Evolutionary conservation across 2,888 invertebrate genomes (phyloP).

Genomic region (Aphelenchoides bicaudatus): DNA sequence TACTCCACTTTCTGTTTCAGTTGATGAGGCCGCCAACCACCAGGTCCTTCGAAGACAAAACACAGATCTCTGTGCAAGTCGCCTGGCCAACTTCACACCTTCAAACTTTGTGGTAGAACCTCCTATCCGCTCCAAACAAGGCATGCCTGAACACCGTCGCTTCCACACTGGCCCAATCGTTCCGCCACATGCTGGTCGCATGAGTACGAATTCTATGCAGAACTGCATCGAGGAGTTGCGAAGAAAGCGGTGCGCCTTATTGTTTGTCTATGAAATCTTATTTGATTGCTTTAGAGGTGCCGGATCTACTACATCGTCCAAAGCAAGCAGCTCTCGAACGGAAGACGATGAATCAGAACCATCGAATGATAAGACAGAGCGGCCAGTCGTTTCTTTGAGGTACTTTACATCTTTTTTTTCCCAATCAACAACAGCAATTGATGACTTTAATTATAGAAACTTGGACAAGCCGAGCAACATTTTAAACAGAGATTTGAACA

Average conservation of each 20-base stretch:
- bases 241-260: conserved; percentile 46
- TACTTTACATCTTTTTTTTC: neutral
- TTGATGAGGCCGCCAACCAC: conserved; percentile 36
- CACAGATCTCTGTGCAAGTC: conserved; percentile 35
- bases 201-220: conserved; percentile 41
- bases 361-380: too few species aligned
- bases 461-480: too few species aligned
- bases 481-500: neutral
- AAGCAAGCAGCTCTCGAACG: neutral
- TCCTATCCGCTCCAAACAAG: too few species aligned
- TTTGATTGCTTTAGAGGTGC: conserved; percentile 1
- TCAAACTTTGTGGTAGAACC: neutral
- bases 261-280: conserved; percentile 13
- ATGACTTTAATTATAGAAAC: neutral
- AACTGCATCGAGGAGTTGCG: conserved; percentile 54
- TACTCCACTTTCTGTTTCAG: conserved; percentile 27
- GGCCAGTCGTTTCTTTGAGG: conserved; percentile 6
- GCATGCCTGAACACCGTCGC: neutral
- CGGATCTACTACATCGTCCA: neutral
- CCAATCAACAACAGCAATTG: neutral
- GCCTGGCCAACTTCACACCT: conserved; percentile 14
- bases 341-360: conserved; percentile 4
- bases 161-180: conserved; percentile 9
- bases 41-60: conserved; percentile 43
- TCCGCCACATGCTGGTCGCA: conserved; percentile 21